phyloP scores from a whole-genome alignment of 2,797 vertebrate species.

The Rousettus madagascariensis region DNA sequence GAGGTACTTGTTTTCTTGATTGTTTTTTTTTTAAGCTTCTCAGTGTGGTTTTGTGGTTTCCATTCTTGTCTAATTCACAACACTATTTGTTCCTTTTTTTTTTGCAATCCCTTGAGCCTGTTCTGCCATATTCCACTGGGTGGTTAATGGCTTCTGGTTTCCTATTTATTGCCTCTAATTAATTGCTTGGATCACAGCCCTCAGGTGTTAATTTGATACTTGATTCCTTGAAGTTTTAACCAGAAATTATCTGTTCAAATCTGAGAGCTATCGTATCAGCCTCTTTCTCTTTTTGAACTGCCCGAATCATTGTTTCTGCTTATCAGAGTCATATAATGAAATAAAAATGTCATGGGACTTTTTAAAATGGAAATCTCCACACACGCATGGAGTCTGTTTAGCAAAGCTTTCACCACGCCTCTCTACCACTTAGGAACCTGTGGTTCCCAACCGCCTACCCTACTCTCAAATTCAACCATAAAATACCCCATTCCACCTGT shows the following conservation, averaged over 20 bases:
- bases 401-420: neutral
- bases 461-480: neutral
- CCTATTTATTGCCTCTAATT: constrained; percentile 74
- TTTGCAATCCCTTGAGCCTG: constrained; percentile 50
- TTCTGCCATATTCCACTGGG: constrained; percentile 25
- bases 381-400: neutral
- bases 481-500: neutral
- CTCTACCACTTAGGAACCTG: neutral
- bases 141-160: constrained; percentile 57
- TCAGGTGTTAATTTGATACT: constrained; percentile 61
- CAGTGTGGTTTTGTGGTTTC: constrained; percentile 28
- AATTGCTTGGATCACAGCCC: constrained; percentile 48
- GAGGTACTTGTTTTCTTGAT: neutral
- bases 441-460: neutral
- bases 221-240: constrained; percentile 34
- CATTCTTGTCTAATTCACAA: neutral
- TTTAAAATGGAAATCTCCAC: neutral
- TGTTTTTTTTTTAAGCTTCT: neutral
- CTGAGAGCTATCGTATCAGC: neutral
- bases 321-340: neutral
- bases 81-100: neutral
- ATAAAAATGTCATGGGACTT: neutral
- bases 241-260: constrained; percentile 5
- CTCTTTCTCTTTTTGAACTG: neutral
- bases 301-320: neutral